Percentiles rank a stretch among this genome's conserved stretches.
Evolutionary conservation across 23 tunicate species (phyloP).

Genomic region (Ascidia mentula): DNA sequence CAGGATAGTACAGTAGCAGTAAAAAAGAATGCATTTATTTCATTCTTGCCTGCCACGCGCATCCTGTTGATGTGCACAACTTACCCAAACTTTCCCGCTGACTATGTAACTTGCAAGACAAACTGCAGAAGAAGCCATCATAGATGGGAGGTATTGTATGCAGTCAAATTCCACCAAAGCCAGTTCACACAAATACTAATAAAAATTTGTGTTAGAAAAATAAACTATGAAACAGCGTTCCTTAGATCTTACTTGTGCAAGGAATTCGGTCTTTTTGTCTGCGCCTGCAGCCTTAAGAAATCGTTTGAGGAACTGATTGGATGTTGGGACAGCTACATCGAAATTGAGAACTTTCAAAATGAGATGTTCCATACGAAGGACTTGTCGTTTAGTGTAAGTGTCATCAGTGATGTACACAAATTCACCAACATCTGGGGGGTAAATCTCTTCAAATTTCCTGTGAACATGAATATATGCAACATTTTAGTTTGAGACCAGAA

Average conservation of each 20-base stretch:
- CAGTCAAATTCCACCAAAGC: constrained; percentile 72
- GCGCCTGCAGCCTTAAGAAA: constrained; percentile 68
- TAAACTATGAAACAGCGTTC: background rate
- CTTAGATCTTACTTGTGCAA: constrained; percentile 50
- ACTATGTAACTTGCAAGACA: constrained; percentile 81
- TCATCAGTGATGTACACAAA: constrained; percentile 98
- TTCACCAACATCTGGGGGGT: constrained; percentile 96
- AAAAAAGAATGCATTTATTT: too few relatives aligned
- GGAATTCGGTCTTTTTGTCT: constrained; percentile 61
- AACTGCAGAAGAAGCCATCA: constrained; percentile 79
- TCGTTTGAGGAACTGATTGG: constrained; percentile 78
- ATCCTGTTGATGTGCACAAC: constrained; percentile 10
- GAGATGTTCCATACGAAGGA: constrained; percentile 94
- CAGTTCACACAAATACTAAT: constrained; percentile 81
- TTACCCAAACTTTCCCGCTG: constrained; percentile 85
- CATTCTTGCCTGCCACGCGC: too few relatives aligned
- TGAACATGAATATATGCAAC: background rate
- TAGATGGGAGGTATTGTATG: constrained; percentile 66
- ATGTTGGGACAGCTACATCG: constrained; percentile 87
- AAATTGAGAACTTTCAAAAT: constrained; percentile 83
- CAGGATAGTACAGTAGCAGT: too few relatives aligned
- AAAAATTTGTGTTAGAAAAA: background rate
- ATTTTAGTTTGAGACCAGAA: too few relatives aligned
- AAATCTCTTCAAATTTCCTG: constrained; percentile 98
- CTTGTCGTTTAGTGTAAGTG: constrained; percentile 92